Evolutionary conservation across 2,888 invertebrate genomes (phyloP), one percentile per base, ranked within the genome.

Genomic region (Tipula lateralis): DNA sequence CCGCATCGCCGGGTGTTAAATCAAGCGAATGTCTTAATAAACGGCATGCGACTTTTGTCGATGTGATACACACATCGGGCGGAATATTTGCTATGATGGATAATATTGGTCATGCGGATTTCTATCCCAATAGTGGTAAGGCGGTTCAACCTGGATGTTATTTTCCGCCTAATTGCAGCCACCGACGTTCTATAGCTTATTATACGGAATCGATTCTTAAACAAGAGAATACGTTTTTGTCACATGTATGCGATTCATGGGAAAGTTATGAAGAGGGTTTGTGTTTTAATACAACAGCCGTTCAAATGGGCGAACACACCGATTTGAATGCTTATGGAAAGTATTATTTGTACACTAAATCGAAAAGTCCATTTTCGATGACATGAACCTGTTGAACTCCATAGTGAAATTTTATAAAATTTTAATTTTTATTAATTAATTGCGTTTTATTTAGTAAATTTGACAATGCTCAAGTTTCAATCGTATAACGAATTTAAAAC

Each of bases 71-170:
- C 16, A 82, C 82, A 1, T 30, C 82, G 6, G 82, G 82, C 5
- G 82, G 82, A 82, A 30, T 32, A 1, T 1, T 82, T 88, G n/a
- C 87, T 88, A 32, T 91, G 30, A 6, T 32, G n/a, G 16, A 82
- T 32, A 32, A 94, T 3, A 91, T 94, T 19, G 95, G 95, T 0
- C 92, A 94, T 87, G 93, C 88, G 0, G 95, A 95, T 89, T 95
- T 95, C 88, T 95, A 94, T 89, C 95, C 95, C 0, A 95, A 95
- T 88, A 92, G 92, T 13, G 95, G 95, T 0, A 89, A 87, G 36
- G 91, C 93, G 0, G 91, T 91, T 0, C 95, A 95, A 87, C 95
- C 95, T 0, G 95, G 95, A 0, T 95, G 95, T 87, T 30, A 7
- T 5, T 82, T 82, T 24, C 32, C 32, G 7, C 82, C 32, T 16